Conservation (phyloP, 2,797 vertebrate genomes). For the Anas capensis region DNA sequence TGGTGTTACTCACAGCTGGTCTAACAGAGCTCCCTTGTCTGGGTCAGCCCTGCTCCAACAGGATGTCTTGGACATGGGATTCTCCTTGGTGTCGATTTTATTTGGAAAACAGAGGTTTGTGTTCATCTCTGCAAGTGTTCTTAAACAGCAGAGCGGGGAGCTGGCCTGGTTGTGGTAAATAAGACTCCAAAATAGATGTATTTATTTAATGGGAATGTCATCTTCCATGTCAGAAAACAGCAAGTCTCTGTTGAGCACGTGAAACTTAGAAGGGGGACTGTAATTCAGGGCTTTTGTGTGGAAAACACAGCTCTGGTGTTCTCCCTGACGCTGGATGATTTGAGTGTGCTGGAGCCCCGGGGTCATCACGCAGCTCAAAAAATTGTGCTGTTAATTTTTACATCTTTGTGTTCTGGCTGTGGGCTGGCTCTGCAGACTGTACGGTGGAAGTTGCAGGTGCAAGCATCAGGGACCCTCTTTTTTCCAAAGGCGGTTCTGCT, state of each 20-base stretch:
- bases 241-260: neutral
- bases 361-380: neutral
- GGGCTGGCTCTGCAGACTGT: neutral
- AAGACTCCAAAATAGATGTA: neutral
- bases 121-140: slow-evolving; percentile 20
- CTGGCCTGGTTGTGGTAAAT: neutral
- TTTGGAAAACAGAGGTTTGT: slow-evolving; percentile 23
- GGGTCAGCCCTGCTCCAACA: neutral
- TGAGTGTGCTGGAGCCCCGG: neutral
- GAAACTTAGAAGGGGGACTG: neutral
- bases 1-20: neutral
- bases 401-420: neutral
- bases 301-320: neutral
- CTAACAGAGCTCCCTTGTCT: slow-evolving; percentile 11
- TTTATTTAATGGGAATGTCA: slow-evolving; percentile 13
- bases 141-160: neutral
- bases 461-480: neutral
- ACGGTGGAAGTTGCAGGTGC: neutral
- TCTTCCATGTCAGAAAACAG: slow-evolving; percentile 33
- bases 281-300: neutral
- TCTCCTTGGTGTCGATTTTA: neutral
- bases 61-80: neutral
- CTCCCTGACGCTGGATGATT: neutral
- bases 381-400: neutral
- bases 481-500: neutral